Evolutionary conservation across 2,888 invertebrate genomes (phyloP).

Genomic region (Thelaira solivaga): DNA sequence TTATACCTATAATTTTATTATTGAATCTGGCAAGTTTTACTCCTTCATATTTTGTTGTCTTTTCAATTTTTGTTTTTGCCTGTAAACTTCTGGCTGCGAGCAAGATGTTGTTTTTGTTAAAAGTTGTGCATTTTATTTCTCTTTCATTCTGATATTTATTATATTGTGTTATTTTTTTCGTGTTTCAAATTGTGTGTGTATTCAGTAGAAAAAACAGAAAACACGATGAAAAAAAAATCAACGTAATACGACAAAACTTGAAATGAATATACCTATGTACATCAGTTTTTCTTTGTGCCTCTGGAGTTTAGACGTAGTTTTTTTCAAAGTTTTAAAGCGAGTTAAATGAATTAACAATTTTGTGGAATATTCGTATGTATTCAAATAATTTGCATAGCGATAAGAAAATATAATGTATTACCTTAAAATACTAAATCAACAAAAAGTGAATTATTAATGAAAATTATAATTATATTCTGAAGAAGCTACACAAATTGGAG

Average conservation of each 20-base stretch:
- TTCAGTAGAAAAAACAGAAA: constrained; percentile 25
- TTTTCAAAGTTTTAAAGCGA: background rate
- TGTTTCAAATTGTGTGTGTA: constrained; percentile 26
- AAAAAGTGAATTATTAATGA: background rate
- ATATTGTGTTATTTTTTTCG: constrained; percentile 1
- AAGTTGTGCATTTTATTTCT: constrained; percentile 38
- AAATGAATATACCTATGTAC: constrained; percentile 49
- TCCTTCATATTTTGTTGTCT: too few relatives aligned
- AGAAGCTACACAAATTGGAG: background rate
- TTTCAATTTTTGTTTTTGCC: background rate
- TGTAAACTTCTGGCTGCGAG: constrained; percentile 14
- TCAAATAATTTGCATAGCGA: background rate
- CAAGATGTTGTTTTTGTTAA: constrained; percentile 5
- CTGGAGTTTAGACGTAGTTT: constrained; percentile 57
- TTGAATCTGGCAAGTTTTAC: too few relatives aligned
- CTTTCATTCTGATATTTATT: constrained; percentile 30
- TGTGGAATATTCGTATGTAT: constrained; percentile 26
- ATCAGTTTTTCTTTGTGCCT: constrained; percentile 65
- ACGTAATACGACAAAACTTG: constrained; percentile 49
- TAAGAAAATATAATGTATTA: background rate
- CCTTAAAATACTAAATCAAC: background rate
- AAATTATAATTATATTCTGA: background rate
- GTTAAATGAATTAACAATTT: background rate
- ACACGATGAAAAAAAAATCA: constrained; percentile 15
- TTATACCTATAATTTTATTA: too few relatives aligned